A percentile compares a stretch with the other conserved stretches of the same genome.
Conservation (phyloP, 2,888 invertebrate genomes). For the Ichneumoninae sp. region DNA sequence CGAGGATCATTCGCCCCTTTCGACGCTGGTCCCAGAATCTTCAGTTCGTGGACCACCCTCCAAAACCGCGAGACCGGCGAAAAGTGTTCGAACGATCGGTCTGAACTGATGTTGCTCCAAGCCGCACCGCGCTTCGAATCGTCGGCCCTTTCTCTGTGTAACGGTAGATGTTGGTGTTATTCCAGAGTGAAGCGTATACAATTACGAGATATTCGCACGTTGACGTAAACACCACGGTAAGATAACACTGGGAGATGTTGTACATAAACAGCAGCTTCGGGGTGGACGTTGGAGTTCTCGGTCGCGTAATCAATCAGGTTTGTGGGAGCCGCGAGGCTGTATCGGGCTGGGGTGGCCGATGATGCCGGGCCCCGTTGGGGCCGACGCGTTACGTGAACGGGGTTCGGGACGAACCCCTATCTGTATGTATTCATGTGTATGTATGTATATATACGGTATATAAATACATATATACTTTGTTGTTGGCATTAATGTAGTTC, state of each 20-base stretch:
- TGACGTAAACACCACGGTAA: constrained; percentile 46
- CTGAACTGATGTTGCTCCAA: too few species aligned
- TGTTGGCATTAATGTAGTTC: constrained; percentile 60
- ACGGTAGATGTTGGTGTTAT: too few species aligned
- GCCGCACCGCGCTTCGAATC: too few species aligned
- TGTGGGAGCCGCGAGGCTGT: constrained; percentile 74
- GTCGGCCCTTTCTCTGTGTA: too few species aligned
- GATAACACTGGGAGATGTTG: constrained; percentile 27
- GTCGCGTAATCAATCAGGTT: constrained; percentile 80
- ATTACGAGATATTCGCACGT: constrained; percentile 38
- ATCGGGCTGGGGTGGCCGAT: constrained; percentile 24
- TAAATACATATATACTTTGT: background rate
- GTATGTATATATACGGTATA: background rate
- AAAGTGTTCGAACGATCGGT: too few species aligned
- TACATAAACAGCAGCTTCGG: constrained; percentile 57
- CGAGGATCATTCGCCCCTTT: too few species aligned
- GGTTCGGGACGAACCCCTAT: constrained; percentile 38
- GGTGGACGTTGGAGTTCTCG: constrained; percentile 63
- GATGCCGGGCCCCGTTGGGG: constrained; percentile 31
- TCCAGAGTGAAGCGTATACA: background rate
- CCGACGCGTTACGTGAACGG: constrained; percentile 55
- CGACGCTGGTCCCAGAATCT: too few species aligned
- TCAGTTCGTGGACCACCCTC: too few species aligned
- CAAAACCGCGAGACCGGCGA: too few species aligned
- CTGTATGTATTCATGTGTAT: background rate